A percentile compares a stretch with the other conserved stretches of the same genome.
These are phyloP conservation scores for Indicator maculatus DNA, from an alignment of 2,113 vertebrate genomes.

Conservation along the genomic window DNA sequence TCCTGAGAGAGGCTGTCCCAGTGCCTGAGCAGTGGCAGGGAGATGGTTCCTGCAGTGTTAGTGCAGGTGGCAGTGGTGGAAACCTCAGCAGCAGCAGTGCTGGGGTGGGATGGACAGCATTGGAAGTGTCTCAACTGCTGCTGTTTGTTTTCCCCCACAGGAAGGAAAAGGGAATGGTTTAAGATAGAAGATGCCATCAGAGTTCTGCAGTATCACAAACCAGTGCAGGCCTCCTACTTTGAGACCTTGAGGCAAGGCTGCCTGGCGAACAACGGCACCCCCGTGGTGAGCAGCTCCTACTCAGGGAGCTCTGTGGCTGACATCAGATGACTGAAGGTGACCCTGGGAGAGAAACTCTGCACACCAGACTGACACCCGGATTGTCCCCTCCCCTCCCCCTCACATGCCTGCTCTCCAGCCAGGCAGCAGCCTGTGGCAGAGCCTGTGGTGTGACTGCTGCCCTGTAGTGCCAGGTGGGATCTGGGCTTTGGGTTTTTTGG, in stretches of 20 bases:
- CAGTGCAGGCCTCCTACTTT: constrained; percentile 97
- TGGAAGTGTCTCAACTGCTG: background rate
- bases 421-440: constrained; percentile 72
- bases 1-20: background rate
- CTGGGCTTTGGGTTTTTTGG: background rate
- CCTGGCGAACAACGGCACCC: constrained; percentile 93
- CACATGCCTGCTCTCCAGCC: constrained; percentile 66
- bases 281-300: constrained; percentile 88
- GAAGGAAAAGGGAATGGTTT: constrained; percentile 99
- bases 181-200: constrained; percentile 93
- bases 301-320: constrained; percentile 89
- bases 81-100: no score
- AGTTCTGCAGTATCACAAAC: constrained; percentile 95
- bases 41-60: background rate
- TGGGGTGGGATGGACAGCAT: background rate
- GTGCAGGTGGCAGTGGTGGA: background rate
- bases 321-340: constrained; percentile 92
- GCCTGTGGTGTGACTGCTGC: constrained; percentile 70
- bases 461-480: constrained; percentile 66
- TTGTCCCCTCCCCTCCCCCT: constrained; percentile 54
- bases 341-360: constrained; percentile 45
- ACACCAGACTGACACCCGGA: constrained; percentile 73
- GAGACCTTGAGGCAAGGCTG: constrained; percentile 90
- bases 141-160: constrained; percentile 76
- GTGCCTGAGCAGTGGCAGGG: background rate